Evolutionary conservation across 2,113 vertebrate species (phyloP), one percentile per base, ranked within the genome.

Genomic region (Leucopsar rothschildi): DNA sequence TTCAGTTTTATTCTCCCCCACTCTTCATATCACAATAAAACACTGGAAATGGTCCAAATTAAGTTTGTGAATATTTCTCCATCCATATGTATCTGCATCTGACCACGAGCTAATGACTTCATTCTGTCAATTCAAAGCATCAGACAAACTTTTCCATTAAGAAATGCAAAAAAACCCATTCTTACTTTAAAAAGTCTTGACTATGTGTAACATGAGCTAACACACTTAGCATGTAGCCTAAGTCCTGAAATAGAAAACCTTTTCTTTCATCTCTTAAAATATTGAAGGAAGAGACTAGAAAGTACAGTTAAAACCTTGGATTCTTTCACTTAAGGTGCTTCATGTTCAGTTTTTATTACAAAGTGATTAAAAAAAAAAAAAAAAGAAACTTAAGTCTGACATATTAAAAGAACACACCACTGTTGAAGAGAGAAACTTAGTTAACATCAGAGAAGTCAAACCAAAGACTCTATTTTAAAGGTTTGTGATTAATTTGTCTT

Each of bases 191-290:
- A 82, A 55, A 39, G 29, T 1, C 2, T 15, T 1, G 1, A 65
- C 44, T 31, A n/a, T 4, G 5, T 0, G 0, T 60, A 90, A 82
- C 23, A 88, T 0, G 2, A 76, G 56, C 12, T n/a, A 4, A 28
- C 8, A 64, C 3, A 42, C 5, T 49, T 57, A 37, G 31, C 44
- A 56, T 4, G 8, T 13, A 82, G 42, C 8, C 0, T 9, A 63
- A 52, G 24, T 56, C 18, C 22, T 61, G 42, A 92, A 86, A 60
- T 6, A 25, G 10, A 83, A 86, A 86, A 53, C 4, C 3, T n/a
- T 22, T 31, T 45, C 18, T 61, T 86, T 28, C 15, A 25, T 12
- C 28, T 61, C 7, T 37, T 73, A 83, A 86, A 77, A 77, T 69
- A 80, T 37, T 23, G 15, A 80, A 56, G 12, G 11, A 76, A 60